These are phyloP conservation scores for Atopsyche davidsoni DNA, from an alignment of 1,140 invertebrate species.

Conservation along the genomic window DNA sequence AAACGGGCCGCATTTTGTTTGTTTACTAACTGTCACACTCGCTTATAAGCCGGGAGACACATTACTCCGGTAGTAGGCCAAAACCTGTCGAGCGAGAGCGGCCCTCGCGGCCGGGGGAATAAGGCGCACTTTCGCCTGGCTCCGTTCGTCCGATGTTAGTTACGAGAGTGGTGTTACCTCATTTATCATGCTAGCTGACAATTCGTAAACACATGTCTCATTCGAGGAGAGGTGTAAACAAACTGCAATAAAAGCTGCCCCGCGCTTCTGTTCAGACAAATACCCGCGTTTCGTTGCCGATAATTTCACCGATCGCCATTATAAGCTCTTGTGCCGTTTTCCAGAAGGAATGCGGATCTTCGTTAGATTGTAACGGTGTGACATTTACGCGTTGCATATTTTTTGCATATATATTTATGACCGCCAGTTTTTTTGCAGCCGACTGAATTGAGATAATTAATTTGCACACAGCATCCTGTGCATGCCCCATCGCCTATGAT, in stretches of 20 bases:
- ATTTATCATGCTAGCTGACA: constrained; percentile 22
- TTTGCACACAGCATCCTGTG: too few species aligned
- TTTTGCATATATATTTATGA: too few species aligned
- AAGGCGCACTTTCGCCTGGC: constrained; percentile 8
- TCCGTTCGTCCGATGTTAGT: constrained; percentile 11
- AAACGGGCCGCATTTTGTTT: constrained; percentile 12
- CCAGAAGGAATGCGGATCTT: too few species aligned
- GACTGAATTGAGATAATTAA: too few species aligned
- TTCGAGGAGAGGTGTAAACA: too few species aligned
- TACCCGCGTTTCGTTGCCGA: background rate
- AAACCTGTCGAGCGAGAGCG: constrained; percentile 14
- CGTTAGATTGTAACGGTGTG: too few species aligned
- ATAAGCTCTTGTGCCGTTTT: too few species aligned
- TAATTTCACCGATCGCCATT: too few species aligned
- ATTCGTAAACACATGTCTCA: constrained; percentile 24
- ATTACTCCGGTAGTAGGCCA: constrained; percentile 23
- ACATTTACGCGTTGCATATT: too few species aligned
- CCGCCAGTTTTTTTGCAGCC: too few species aligned
- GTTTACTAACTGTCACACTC: constrained; percentile 27
- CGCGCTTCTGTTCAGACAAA: background rate
- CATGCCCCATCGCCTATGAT: too few species aligned
- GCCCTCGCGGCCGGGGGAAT: background rate
- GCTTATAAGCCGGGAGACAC: constrained; percentile 23
- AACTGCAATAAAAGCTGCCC: background rate
- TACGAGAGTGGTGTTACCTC: constrained; percentile 9